Evolutionary conservation across 2,888 invertebrate genomes (phyloP).

Genomic region (Erebia ligea): DNA sequence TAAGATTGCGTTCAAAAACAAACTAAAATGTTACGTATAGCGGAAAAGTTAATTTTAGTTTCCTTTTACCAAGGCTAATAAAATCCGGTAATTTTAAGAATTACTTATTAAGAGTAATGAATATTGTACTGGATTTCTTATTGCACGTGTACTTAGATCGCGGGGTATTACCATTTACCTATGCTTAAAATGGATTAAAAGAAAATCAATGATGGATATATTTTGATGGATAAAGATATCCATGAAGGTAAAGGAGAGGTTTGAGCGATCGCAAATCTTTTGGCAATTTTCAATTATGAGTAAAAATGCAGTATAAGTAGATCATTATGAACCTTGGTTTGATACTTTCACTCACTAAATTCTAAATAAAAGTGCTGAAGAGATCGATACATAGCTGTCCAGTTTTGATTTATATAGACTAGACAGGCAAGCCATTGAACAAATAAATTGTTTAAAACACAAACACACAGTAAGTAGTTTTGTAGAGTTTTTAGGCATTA

Average conservation of each 20-base stretch:
- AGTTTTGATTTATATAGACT: too few relatives aligned
- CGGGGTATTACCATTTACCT: background rate
- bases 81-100: conserved; percentile 42
- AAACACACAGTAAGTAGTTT: background rate
- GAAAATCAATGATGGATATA: background rate
- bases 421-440: background rate
- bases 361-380: too few relatives aligned
- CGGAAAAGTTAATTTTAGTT: conserved; percentile 53
- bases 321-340: too few relatives aligned
- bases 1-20: conserved; percentile 47
- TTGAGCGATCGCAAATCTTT: background rate
- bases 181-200: background rate
- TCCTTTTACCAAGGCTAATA: conserved; percentile 65
- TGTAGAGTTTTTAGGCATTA: background rate
- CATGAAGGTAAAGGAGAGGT: background rate
- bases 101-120: conserved; percentile 28
- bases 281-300: background rate
- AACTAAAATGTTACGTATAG: conserved; percentile 50
- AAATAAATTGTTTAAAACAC: background rate
- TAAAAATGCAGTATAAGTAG: background rate
- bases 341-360: too few relatives aligned
- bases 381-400: too few relatives aligned
- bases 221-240: background rate
- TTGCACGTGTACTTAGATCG: background rate
- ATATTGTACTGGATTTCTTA: conserved; percentile 18